These are phyloP conservation scores for Cephalotes varians DNA, from an alignment of 2,888 invertebrate species.

Conservation along the genomic window DNA sequence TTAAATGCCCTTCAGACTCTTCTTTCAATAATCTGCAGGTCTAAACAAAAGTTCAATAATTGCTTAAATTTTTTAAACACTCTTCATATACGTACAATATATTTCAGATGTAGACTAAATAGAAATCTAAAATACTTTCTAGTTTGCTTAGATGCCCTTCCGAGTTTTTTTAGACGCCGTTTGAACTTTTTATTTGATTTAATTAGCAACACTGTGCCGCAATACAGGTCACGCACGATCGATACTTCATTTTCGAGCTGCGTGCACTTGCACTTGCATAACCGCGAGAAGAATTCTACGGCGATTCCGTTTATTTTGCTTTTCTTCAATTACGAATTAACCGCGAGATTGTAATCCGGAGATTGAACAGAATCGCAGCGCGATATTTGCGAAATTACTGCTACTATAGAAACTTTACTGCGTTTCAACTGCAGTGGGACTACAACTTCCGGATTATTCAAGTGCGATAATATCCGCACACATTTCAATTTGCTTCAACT, in stretches of 20 bases:
- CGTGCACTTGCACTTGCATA: conserved; percentile 44
- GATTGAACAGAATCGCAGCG: conserved; percentile 11
- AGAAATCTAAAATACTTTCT: background rate
- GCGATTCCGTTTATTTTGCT: conserved; percentile 25
- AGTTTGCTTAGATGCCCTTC: background rate
- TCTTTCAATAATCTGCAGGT: background rate
- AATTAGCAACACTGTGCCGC: conserved; percentile 51
- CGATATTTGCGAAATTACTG: background rate
- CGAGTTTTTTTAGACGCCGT: background rate
- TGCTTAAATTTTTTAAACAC: background rate
- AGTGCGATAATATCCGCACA: conserved; percentile 12
- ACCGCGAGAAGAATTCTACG: conserved; percentile 12
- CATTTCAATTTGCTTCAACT: conserved; percentile 12
- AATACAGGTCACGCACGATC: conserved; percentile 60
- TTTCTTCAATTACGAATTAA: conserved; percentile 8
- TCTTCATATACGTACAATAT: background rate
- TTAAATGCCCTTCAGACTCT: background rate
- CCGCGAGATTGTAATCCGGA: conserved; percentile 15
- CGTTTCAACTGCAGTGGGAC: conserved; percentile 15
- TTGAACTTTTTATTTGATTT: conserved; percentile 26
- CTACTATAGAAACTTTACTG: conserved; percentile 28
- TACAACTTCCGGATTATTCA: background rate
- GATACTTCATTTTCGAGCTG: conserved; percentile 66
- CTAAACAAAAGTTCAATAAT: background rate
- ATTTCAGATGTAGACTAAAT: background rate